A percentile compares a stretch with the other conserved stretches of the same genome.
These are phyloP conservation scores for Ceriagrion tenellum DNA, from an alignment of 2,888 invertebrate species.

Conservation along the genomic window DNA sequence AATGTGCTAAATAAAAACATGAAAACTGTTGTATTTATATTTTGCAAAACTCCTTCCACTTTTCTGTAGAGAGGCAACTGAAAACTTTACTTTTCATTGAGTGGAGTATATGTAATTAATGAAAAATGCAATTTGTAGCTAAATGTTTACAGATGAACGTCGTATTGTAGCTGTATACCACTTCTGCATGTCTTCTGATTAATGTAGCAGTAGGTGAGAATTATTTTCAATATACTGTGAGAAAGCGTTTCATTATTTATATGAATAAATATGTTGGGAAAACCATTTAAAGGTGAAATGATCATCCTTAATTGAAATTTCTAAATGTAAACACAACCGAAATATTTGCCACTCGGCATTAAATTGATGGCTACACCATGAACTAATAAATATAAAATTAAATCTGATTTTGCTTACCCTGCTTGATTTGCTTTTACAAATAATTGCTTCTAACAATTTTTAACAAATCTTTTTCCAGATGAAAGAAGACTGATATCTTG, in stretches of 20 bases:
- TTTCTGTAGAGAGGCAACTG: conserved; percentile 49
- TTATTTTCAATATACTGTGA: conserved; percentile 59
- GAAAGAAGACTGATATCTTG: conserved; percentile 68
- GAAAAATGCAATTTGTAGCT: conserved; percentile 51
- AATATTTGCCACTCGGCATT: conserved; percentile 55
- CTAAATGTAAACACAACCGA: conserved; percentile 62
- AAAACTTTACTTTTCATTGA: conserved; percentile 50
- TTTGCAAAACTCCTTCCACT: conserved; percentile 64
- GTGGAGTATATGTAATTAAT: conserved; percentile 57
- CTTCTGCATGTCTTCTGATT: conserved; percentile 58
- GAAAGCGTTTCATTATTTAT: conserved; percentile 64
- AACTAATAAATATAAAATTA: conserved; percentile 59
- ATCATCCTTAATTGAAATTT: conserved; percentile 57
- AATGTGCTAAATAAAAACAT: conserved; percentile 61
- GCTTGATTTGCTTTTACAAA: conserved; percentile 58
- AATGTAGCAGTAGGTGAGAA: conserved; percentile 62
- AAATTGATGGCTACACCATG: conserved; percentile 49
- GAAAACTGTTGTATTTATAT: conserved; percentile 62
- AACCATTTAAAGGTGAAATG: conserved; percentile 57
- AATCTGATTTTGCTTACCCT: conserved; percentile 48
- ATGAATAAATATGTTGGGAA: conserved; percentile 60
- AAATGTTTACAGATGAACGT: conserved; percentile 68
- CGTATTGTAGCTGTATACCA: conserved; percentile 62
- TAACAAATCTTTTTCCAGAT: conserved; percentile 68
- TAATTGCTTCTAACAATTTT: conserved; percentile 61